Percentiles rank a stretch among this genome's conserved stretches.
These are phyloP conservation scores for Dipodomys spectabilis DNA, from an alignment of 2,113 vertebrate genomes.

Conservation along the genomic window DNA sequence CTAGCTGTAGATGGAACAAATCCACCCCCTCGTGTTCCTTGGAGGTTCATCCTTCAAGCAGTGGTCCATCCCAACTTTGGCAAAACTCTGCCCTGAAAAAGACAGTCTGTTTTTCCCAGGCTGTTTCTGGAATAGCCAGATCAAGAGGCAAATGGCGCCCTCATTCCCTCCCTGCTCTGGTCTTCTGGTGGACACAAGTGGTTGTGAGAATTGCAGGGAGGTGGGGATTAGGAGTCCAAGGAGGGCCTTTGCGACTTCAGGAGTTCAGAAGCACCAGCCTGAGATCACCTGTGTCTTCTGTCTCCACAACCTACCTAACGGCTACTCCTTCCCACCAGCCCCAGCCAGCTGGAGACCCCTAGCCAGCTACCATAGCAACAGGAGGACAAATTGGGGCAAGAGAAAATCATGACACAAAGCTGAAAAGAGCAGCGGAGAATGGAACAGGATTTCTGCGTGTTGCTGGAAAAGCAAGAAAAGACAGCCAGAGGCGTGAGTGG, in stretches of 20 bases:
- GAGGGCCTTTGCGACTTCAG: not conserved
- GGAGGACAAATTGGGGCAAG: not conserved
- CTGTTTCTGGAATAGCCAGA: not conserved
- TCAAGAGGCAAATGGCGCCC: not conserved
- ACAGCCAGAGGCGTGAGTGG: not conserved
- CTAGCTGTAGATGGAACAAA: not conserved
- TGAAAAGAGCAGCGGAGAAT: constrained; percentile 38
- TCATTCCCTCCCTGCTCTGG: not conserved
- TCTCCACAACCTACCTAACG: not conserved
- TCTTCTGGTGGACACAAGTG: not conserved
- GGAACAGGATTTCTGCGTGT: constrained; percentile 8
- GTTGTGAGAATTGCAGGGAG: not conserved
- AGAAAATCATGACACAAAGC: not conserved
- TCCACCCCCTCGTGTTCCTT: not conserved
- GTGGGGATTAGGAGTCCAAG: not conserved
- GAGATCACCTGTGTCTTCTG: not conserved
- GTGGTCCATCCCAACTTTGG: not conserved
- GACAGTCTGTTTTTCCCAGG: not conserved
- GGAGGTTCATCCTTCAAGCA: not conserved
- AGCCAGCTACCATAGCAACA: not conserved
- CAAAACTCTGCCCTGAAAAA: not conserved
- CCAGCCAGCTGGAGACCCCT: not conserved
- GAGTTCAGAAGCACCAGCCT: not conserved
- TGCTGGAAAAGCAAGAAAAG: not conserved
- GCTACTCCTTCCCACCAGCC: too few species aligned